These are phyloP conservation scores for Balanococcus diminutus DNA, from an alignment of 2,888 invertebrate species.

Conservation along the genomic window DNA sequence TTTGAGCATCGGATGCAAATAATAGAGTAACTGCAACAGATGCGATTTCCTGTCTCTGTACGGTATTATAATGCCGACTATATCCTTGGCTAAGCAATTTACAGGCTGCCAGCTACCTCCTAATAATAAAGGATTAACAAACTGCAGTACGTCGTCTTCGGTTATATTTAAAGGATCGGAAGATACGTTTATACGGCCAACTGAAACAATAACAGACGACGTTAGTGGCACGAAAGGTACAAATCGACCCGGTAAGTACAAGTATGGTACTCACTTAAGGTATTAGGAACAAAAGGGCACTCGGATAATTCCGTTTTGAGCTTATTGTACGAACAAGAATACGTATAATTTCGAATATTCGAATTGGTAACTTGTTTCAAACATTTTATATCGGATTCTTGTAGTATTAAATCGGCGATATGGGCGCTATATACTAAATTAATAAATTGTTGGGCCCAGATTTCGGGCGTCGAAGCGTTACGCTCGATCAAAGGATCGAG, in stretches of 20 bases:
- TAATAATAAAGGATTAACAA: constrained; percentile 57
- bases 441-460: constrained; percentile 59
- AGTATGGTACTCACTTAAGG: constrained; percentile 58
- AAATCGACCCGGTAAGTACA: background rate
- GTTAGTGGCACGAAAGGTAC: background rate
- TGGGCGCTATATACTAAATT: constrained; percentile 57
- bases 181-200: constrained; percentile 49
- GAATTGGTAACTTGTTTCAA: constrained; percentile 25
- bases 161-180: constrained; percentile 55
- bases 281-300: constrained; percentile 58
- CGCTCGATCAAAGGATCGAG: constrained; percentile 60
- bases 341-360: constrained; percentile 46
- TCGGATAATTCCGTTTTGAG: constrained; percentile 57
- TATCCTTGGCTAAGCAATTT: constrained; percentile 63
- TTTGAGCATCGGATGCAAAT: constrained; percentile 64
- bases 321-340: constrained; percentile 49
- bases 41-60: constrained; percentile 65
- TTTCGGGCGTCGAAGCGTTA: constrained; percentile 60
- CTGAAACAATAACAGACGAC: background rate
- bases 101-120: constrained; percentile 66
- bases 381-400: constrained; percentile 48
- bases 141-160: constrained; percentile 56
- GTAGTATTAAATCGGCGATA: constrained; percentile 56
- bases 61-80: constrained; percentile 68
- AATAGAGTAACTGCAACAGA: constrained; percentile 62